phyloP scores from a whole-genome alignment of 2,113 vertebrate species.

The Epinephelus moara region DNA sequence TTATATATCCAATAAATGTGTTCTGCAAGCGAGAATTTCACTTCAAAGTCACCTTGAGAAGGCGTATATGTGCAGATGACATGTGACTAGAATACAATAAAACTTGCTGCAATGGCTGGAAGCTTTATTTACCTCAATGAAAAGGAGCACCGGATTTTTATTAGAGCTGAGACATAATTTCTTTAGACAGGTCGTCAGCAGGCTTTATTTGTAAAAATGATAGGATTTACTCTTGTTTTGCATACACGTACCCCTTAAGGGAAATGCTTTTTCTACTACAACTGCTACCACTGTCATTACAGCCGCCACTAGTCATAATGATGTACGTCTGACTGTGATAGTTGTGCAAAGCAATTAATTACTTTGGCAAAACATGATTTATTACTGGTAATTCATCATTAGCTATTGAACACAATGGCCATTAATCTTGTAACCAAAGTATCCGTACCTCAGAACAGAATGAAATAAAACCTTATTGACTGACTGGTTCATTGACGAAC shows the following conservation, averaged over 20 bases:
- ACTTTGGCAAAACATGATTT: conserved; percentile 6
- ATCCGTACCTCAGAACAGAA: conserved; percentile 8
- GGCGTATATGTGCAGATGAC: conserved; percentile 24
- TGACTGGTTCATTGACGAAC: neutral
- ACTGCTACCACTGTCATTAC: neutral
- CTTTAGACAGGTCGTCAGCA: conserved; percentile 53
- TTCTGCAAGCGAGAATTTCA: conserved; percentile 36
- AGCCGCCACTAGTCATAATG: neutral
- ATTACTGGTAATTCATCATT: conserved; percentile 8
- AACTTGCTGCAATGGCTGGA: conserved; percentile 42
- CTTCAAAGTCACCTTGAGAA: conserved; percentile 65
- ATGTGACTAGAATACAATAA: conserved; percentile 52
- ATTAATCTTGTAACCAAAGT: neutral
- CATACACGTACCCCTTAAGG: neutral
- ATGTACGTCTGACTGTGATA: neutral
- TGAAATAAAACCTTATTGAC: conserved; percentile 6
- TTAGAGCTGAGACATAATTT: conserved; percentile 51
- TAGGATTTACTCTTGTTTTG: conserved; percentile 34
- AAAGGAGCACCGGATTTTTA: conserved; percentile 41
- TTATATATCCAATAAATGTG: conserved; percentile 54
- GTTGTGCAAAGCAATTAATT: neutral
- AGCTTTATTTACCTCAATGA: conserved; percentile 46
- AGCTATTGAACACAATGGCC: neutral
- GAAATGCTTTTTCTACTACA: neutral
- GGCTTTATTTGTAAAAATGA: conserved; percentile 48